phyloP scores from a whole-genome alignment of 2,113 vertebrate species.

The Equus przewalskii region DNA sequence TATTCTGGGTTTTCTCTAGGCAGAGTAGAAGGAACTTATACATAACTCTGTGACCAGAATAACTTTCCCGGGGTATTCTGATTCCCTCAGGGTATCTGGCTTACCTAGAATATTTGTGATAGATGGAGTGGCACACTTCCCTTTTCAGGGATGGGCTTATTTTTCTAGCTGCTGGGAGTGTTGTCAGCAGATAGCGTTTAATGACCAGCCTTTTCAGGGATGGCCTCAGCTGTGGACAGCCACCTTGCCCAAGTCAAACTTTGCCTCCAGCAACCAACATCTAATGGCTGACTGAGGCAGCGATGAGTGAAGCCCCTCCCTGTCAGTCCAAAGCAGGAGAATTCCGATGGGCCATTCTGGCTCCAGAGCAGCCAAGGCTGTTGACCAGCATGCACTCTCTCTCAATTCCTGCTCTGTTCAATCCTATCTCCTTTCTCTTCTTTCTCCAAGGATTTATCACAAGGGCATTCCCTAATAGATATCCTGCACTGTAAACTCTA shows the following conservation, averaged over 20 bases:
- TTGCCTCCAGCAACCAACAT: background rate
- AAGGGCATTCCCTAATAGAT: background rate
- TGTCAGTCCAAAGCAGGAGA: background rate
- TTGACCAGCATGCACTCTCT: background rate
- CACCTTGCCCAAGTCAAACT: background rate
- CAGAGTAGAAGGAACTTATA: background rate
- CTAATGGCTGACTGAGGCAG: background rate
- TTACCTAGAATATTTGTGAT: background rate
- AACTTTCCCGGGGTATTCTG: background rate
- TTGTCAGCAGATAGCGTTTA: background rate
- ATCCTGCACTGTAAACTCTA: background rate
- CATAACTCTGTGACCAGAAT: background rate
- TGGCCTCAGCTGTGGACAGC: background rate
- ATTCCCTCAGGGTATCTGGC: background rate
- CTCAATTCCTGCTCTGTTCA: background rate
- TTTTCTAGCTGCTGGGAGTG: background rate
- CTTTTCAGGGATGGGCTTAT: background rate
- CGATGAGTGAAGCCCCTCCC: background rate
- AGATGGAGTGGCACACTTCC: accelerated
- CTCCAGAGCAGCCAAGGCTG: background rate
- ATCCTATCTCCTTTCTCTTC: background rate
- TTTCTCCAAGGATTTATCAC: background rate
- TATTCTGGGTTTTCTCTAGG: background rate
- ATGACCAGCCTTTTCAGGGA: background rate
- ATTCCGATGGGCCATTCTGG: background rate